Percentiles rank a stretch among this genome's conserved stretches.
phyloP scores from a whole-genome alignment of 2,113 vertebrate species.

The Cisticola juncidis region DNA sequence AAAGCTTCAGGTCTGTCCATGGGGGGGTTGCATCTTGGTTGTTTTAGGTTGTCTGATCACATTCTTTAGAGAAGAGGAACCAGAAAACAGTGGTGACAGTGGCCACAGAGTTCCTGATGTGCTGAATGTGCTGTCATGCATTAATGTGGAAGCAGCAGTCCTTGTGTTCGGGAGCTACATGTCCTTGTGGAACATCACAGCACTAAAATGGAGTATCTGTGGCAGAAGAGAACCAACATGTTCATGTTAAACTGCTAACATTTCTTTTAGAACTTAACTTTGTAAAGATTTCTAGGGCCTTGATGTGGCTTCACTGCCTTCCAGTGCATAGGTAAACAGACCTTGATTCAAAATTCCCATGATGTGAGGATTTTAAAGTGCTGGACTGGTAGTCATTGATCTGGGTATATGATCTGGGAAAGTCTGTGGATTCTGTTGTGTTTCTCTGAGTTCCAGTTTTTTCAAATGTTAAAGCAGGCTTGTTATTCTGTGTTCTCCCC shows the following conservation, averaged over 20 bases:
- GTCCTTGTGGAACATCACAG: not conserved
- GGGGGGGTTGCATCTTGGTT: not conserved
- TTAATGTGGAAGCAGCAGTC: not conserved
- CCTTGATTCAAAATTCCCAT: not conserved
- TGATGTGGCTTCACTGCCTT: not conserved
- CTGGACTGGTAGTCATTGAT: not conserved
- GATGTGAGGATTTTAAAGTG: not conserved
- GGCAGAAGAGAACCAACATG: not conserved
- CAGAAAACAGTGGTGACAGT: not conserved
- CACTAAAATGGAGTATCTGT: not conserved
- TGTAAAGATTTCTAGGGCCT: rapidly evolving
- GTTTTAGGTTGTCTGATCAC: not conserved
- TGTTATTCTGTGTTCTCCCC: not conserved
- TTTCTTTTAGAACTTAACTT: not conserved
- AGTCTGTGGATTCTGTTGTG: not conserved
- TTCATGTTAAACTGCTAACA: not conserved
- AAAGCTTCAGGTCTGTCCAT: not conserved
- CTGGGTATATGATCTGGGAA: not conserved
- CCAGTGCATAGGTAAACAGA: not conserved
- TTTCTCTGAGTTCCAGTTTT: not conserved
- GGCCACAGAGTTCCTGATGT: not conserved
- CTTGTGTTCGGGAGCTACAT: rapidly evolving
- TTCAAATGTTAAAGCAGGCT: not conserved
- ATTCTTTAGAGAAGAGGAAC: not conserved
- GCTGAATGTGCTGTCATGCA: not conserved